Evolutionary conservation across 2,797 vertebrate species (phyloP), one percentile per base, ranked within the genome.

Genomic region (Coregonus sp.): DNA sequence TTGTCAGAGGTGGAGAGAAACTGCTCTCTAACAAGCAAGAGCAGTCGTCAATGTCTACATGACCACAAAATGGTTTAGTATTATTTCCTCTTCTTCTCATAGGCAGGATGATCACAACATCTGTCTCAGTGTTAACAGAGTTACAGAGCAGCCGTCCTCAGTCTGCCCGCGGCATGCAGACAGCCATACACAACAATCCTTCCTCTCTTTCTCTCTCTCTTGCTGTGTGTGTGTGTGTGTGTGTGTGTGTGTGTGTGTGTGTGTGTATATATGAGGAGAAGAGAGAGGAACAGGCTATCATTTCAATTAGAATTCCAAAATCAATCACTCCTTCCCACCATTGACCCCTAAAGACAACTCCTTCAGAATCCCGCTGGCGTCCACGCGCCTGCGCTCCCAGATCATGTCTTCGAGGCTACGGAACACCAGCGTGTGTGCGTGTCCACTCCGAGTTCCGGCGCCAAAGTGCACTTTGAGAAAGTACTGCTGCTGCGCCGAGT

Each of bases 351-450:
- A 91, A 35, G 95, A 94, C 82, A 99, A 93, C 92, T 98, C 97
- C 89, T 98, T 95, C 80, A 99, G 94, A 89, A 97, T 96, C 77
- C 97, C 98, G 72, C 96, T 95, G 89, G 97, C 97, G 88, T 99
- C 98, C 93, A 98, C 95, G 73, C 96, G 94, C 90, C 97, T 95
- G 90, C 97, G 96, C 93, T 99, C 98, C 0, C 96, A 94, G 91
- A 99, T 98, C 93, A 99, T 96, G 91, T 99, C 98, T 93, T 99
- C 98, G 84, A 99, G 93, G 91, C 97, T 99, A 89, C 95, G 96
- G 88, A 99, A 99, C 67, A 96, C 92, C 86, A 97, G 95, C 0
- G 97, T 98, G 92, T 97, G 97, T 89, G 95, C 96, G 5, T 20
- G 5, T 7, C n/a, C 5, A 1, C 59, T 11, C 59, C 20, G 54